phyloP scores from a whole-genome alignment of 2,797 vertebrate genomes.

The Sebastes matsubarae region DNA sequence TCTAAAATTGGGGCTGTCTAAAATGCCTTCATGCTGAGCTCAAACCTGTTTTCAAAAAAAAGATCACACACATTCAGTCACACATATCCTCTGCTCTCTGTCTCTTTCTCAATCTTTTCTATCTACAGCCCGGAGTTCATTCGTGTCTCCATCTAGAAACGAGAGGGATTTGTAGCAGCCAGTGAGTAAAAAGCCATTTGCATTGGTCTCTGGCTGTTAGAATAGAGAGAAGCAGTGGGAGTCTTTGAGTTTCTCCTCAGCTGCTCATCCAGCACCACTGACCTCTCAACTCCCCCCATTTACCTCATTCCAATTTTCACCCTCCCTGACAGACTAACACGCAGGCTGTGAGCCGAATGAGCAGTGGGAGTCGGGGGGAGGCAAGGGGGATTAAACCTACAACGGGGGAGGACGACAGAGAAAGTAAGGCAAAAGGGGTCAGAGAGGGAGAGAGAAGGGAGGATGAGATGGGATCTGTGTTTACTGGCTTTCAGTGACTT shows the following conservation, averaged over 20 bases:
- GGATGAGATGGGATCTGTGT: slow-evolving; percentile 27
- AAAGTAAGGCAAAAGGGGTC: slow-evolving; percentile 1
- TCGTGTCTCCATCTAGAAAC: slow-evolving; percentile 13
- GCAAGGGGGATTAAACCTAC: slow-evolving; percentile 18
- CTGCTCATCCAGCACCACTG: slow-evolving; percentile 35
- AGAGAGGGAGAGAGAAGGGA: slow-evolving; percentile 1
- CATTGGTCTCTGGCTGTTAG: slow-evolving; percentile 38
- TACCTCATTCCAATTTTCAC: slow-evolving; percentile 43
- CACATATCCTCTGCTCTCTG: not conserved
- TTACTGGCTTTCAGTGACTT: slow-evolving; percentile 35
- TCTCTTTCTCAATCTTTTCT: not conserved
- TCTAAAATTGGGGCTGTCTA: slow-evolving; percentile 3
- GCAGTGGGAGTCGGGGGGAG: slow-evolving; percentile 1
- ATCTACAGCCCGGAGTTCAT: slow-evolving; percentile 18
- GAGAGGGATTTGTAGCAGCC: slow-evolving; percentile 33
- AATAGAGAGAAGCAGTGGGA: slow-evolving; percentile 36
- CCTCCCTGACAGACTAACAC: slow-evolving; percentile 12
- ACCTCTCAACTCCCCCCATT: slow-evolving; percentile 35
- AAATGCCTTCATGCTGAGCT: slow-evolving; percentile 7
- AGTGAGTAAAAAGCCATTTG: slow-evolving; percentile 24
- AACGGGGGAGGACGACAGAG: slow-evolving; percentile 3
- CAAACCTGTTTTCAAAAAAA: slow-evolving; percentile 3
- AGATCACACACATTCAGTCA: slow-evolving; percentile 16
- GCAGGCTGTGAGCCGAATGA: slow-evolving; percentile 21
- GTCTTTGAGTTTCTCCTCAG: slow-evolving; percentile 31